A percentile compares a stretch with the other conserved stretches of the same genome.
phyloP scores from a whole-genome alignment of 2,888 invertebrate genomes.

The Busseola fusca region DNA sequence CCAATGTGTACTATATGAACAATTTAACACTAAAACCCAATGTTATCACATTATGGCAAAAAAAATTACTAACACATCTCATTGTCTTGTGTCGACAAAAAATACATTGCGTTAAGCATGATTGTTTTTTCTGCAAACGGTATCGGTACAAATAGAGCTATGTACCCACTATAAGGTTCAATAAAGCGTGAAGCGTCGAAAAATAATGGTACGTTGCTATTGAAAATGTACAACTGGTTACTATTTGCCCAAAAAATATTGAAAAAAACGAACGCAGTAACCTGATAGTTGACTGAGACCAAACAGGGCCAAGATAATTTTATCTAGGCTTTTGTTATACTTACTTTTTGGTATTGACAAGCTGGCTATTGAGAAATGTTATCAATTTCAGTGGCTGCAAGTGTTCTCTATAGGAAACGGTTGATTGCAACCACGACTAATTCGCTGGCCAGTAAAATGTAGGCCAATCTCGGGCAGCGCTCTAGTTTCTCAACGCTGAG shows the following conservation, averaged over 20 bases:
- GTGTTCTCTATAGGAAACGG: conserved; percentile 82
- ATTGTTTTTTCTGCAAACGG: conserved; percentile 49
- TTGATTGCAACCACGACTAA: conserved; percentile 85
- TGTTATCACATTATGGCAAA: neutral
- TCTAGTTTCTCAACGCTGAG: conserved; percentile 86
- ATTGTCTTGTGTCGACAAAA: conserved; percentile 43
- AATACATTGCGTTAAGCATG: conserved; percentile 43
- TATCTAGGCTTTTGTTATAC: conserved; percentile 33
- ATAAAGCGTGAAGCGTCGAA: conserved; percentile 57
- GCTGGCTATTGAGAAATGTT: conserved; percentile 76
- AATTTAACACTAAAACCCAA: neutral
- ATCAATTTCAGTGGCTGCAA: conserved; percentile 80
- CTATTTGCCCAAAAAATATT: conserved; percentile 28
- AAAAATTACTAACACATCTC: conserved; percentile 17
- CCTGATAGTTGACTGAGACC: conserved; percentile 23
- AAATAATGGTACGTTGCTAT: conserved; percentile 43
- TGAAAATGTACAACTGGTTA: conserved; percentile 30
- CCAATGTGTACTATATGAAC: neutral
- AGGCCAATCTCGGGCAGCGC: conserved; percentile 84
- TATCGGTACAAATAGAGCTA: conserved; percentile 56
- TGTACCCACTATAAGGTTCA: conserved; percentile 54
- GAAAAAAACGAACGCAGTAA: conserved; percentile 3
- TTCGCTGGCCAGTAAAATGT: conserved; percentile 81
- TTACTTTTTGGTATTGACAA: conserved; percentile 49
- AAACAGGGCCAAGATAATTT: conserved; percentile 25